Conservation (phyloP, 2,797 vertebrate species). For the Lycodopsis pacificus region DNA sequence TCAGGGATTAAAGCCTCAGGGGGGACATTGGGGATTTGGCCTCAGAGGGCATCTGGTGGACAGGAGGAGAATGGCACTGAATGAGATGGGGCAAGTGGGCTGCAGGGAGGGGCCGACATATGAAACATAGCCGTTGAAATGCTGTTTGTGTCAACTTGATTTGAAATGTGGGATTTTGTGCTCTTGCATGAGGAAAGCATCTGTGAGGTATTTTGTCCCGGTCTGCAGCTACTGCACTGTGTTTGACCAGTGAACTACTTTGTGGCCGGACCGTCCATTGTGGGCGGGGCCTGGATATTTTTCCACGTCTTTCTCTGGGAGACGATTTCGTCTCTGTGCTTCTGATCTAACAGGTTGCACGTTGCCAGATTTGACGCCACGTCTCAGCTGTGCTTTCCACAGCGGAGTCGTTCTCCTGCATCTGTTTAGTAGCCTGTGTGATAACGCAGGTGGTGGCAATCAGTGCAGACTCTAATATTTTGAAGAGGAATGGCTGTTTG, state of each 20-base stretch:
- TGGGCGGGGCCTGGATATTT: neutral
- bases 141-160: neutral
- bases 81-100: neutral
- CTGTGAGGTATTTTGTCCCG: too few relatives aligned
- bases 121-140: neutral
- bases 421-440: slow-evolving; percentile 65
- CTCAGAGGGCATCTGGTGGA: neutral
- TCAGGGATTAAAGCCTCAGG: too few relatives aligned
- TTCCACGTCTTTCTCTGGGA: slow-evolving; percentile 20
- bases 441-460: slow-evolving; percentile 68
- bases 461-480: slow-evolving; percentile 55
- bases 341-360: slow-evolving; percentile 54
- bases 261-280: slow-evolving; percentile 16
- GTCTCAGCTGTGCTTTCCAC: slow-evolving; percentile 64
- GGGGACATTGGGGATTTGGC: too few relatives aligned
- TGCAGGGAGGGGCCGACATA: neutral
- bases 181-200: neutral
- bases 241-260: slow-evolving; percentile 36
- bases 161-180: neutral
- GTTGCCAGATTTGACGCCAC: slow-evolving; percentile 63
- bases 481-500: slow-evolving; percentile 61
- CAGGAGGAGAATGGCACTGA: neutral
- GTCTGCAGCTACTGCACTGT: slow-evolving; percentile 22
- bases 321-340: slow-evolving; percentile 28
- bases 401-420: slow-evolving; percentile 54